Evolutionary conservation across 1,140 invertebrate species (phyloP).

Genomic region (Triops longicaudatus): DNA sequence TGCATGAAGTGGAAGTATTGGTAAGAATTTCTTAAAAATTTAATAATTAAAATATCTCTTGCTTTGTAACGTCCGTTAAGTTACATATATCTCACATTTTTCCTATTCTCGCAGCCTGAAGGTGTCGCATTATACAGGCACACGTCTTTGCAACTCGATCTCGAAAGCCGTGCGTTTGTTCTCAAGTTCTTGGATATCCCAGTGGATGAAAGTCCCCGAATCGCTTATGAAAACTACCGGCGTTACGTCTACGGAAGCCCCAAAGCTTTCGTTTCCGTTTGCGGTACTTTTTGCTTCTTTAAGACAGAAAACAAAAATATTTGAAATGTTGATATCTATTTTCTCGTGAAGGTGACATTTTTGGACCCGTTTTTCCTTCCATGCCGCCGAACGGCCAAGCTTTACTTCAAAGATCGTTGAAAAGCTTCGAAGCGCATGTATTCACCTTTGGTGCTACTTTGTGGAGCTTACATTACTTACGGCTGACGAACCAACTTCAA

Average conservation of each 20-base stretch:
- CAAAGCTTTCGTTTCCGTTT: slow-evolving; percentile 41
- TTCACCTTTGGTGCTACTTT: slow-evolving; percentile 54
- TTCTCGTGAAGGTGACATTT: slow-evolving; percentile 45
- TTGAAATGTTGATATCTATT: too few species aligned
- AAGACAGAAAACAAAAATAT: too few species aligned
- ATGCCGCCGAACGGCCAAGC: slow-evolving; percentile 34
- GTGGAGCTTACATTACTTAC: slow-evolving; percentile 49
- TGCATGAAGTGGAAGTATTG: slow-evolving; percentile 41
- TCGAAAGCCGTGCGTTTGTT: slow-evolving; percentile 47
- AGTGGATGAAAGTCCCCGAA: slow-evolving; percentile 49
- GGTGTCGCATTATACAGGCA: slow-evolving; percentile 50
- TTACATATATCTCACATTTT: neutral
- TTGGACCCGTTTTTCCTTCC: slow-evolving; percentile 42
- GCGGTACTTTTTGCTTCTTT: slow-evolving; percentile 40
- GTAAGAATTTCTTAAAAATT: too few species aligned
- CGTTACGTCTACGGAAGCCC: slow-evolving; percentile 48
- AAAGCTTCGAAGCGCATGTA: slow-evolving; percentile 45
- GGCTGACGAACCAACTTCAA: slow-evolving; percentile 48
- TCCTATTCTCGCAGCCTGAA: slow-evolving; percentile 41
- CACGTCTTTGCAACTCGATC: slow-evolving; percentile 50
- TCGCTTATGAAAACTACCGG: slow-evolving; percentile 47
- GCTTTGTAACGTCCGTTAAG: too few species aligned
- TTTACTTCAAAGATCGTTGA: slow-evolving; percentile 35
- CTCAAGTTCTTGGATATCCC: slow-evolving; percentile 50
- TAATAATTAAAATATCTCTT: too few species aligned